Base-by-base conservation (phyloP, 2,113 vertebrate species). In the Odontesthes bonariensis region DNA sequence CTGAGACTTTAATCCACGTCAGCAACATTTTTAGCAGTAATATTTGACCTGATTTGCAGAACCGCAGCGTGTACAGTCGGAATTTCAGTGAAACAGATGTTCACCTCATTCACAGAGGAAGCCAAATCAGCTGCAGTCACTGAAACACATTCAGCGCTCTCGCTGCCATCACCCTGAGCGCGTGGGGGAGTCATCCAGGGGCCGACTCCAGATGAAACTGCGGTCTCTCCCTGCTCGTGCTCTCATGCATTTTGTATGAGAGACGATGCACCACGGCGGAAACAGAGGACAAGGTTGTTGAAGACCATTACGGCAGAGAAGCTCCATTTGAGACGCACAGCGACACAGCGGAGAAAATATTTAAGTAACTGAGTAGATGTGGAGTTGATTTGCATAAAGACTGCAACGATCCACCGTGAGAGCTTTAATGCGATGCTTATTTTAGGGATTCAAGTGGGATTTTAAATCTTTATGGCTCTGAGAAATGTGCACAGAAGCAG, bases 221-320 rank as follows among this genome's bases (percentile, higher is more conserved):
- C 22, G 68, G 67, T 8, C 32, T 35, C 35, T 52, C 33, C n/a
- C 63, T 46, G 61, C 59, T 76, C 69, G 51, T 52, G 5, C 53
- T 52, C 33, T 44, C 75, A 77, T 88, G 35, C 63, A 78, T 88
- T 58, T 88, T 75, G 77, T 2, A 85, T 73, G 11, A 77, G 73
- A 70, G 33, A 52, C 46, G 3, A 53, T 58, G 72, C 77, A 73
- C 64, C 53, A 1, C 1, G 55, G 20, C 40, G 72, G 46, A 76
- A 74, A 52, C 31, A 0, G 16, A 63, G 64, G 74, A 81, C 40
- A 27, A 60, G 71, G 83, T 73, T 61, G 13, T 74, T 54, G 13
- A 1, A 32, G 35, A 33, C 44, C 81, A 42, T 66, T 71, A 47
- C 47, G 51, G 33, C 46, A 19, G 32, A 55, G 51, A 33, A 35